Evolutionary conservation across 2,888 invertebrate species (phyloP), one percentile per base, ranked within the genome.

Genomic region (Acrobasis repandana): DNA sequence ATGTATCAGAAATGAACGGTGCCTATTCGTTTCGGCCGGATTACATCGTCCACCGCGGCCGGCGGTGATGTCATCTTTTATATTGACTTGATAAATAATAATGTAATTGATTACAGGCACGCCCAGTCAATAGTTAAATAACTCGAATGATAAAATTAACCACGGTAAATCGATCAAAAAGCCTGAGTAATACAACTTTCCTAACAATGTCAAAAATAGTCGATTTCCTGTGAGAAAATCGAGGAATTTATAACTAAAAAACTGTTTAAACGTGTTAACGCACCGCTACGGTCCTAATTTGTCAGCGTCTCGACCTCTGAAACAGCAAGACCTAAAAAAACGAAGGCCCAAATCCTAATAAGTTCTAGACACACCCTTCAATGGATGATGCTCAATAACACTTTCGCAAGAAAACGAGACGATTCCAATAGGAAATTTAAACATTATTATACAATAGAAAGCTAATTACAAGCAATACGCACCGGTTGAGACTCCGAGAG

Each of bases 361-460:
- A 63, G 65, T 60, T 73, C 2, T 16, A 80, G 90, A 90, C 90
- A 91, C 91, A 90, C 90, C 90, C 91, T 79, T 80, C 67, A 72
- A n/a, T 62, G 11, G 65, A 73, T 69, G 70, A 63, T 51, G 65
- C 63, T 61, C 70, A 72, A 75, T 75, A 76, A 63, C 61, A 62
- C 69, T 75, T 73, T 74, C 64, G 67, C 63, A 65, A 69, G 56
- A 65, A 56, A 76, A 69, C 57, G 63, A 67, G 66, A 61, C 63
- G 67, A 63, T 67, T 82, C 69, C 61, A 75, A 72, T 66, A 67
- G 64, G 68, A 80, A 80, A 82, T 76, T 70, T 74, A 77, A 76
- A 79, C 73, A 77, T 67, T 74, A 73, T 72, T 67, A 66, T 69
- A 67, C 63, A 69, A 72, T 75, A 71, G 76, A 79, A 79, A 80